phyloP scores from a whole-genome alignment of 92 coral and sea anemone species.

The Phenganax marumi region DNA sequence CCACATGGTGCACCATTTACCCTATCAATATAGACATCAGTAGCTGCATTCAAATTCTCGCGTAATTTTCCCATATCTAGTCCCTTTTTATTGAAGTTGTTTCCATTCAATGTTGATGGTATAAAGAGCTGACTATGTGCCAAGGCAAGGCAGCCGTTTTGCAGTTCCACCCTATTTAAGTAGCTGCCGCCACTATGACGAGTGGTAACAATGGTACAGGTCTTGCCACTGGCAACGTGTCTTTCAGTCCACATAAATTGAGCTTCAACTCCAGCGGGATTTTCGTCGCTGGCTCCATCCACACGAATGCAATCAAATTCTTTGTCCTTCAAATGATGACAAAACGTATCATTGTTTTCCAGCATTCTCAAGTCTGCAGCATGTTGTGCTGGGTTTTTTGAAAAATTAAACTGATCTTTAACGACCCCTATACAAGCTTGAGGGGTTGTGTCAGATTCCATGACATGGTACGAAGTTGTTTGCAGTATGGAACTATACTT shows the following conservation, averaged over 20 bases:
- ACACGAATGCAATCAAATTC: slow-evolving; percentile 51
- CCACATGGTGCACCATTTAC: slow-evolving; percentile 64
- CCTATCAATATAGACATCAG: slow-evolving; percentile 47
- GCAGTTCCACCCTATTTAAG: slow-evolving; percentile 45
- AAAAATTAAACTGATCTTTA: slow-evolving; percentile 26
- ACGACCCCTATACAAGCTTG: slow-evolving; percentile 49
- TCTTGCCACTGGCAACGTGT: slow-evolving; percentile 39
- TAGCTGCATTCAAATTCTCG: slow-evolving; percentile 50
- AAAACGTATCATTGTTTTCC: slow-evolving; percentile 33
- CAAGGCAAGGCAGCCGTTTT: slow-evolving; percentile 47
- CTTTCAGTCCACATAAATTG: slow-evolving; percentile 61
- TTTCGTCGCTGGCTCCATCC: slow-evolving; percentile 46
- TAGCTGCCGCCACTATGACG: slow-evolving; percentile 58
- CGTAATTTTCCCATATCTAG: slow-evolving; percentile 49
- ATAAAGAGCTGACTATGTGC: no score
- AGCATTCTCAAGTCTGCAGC: slow-evolving; percentile 29
- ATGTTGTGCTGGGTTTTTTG: slow-evolving; percentile 58
- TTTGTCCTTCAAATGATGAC: slow-evolving; percentile 3
- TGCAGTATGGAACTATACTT: slow-evolving; percentile 46
- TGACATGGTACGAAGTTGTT: slow-evolving; percentile 52
- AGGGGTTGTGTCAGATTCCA: slow-evolving; percentile 56
- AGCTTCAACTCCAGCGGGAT: slow-evolving; percentile 21
- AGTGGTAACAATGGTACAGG: slow-evolving; percentile 42
- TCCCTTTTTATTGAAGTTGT: slow-evolving; percentile 44
- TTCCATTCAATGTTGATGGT: no score